Evolutionary conservation across 2,888 invertebrate genomes (phyloP).

Genomic region (Xylocampa areola): DNA sequence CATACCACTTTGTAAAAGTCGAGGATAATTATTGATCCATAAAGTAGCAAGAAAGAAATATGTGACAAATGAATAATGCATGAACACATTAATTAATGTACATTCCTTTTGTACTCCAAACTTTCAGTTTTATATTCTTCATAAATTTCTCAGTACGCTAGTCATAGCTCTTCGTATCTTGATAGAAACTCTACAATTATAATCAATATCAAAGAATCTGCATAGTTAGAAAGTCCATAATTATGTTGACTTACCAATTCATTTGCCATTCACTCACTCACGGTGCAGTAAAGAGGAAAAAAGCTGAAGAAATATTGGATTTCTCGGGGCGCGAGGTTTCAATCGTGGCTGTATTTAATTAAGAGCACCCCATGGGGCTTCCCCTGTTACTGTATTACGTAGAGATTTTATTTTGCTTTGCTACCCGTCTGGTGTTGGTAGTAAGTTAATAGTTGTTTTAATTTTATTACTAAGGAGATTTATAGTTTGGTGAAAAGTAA

Average conservation of each 20-base stretch:
- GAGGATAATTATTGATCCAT: too few relatives aligned
- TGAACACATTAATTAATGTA: too few relatives aligned
- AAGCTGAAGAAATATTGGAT: constrained; percentile 75
- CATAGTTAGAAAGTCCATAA: constrained; percentile 35
- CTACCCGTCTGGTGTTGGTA: constrained; percentile 36
- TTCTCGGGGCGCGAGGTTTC: constrained; percentile 78
- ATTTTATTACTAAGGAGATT: constrained; percentile 25
- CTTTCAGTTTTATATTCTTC: too few relatives aligned
- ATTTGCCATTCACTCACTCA: constrained; percentile 58
- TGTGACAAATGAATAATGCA: too few relatives aligned
- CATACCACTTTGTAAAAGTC: too few relatives aligned
- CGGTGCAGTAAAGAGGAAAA: constrained; percentile 68
- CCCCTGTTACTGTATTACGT: constrained; percentile 66
- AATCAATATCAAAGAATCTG: constrained; percentile 3
- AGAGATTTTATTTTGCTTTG: constrained; percentile 63
- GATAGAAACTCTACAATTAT: constrained; percentile 1
- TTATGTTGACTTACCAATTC: constrained; percentile 58
- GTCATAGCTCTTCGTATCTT: too few relatives aligned
- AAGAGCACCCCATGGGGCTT: constrained; percentile 76
- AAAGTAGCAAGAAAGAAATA: too few relatives aligned
- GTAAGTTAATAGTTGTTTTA: constrained; percentile 54
- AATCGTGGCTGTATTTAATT: constrained; percentile 84
- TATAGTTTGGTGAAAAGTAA: neutral
- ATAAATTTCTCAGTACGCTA: too few relatives aligned
- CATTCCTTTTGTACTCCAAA: too few relatives aligned